These are phyloP conservation scores for Grammomys surdaster DNA, from an alignment of 2,113 vertebrate species.

Conservation along the genomic window DNA sequence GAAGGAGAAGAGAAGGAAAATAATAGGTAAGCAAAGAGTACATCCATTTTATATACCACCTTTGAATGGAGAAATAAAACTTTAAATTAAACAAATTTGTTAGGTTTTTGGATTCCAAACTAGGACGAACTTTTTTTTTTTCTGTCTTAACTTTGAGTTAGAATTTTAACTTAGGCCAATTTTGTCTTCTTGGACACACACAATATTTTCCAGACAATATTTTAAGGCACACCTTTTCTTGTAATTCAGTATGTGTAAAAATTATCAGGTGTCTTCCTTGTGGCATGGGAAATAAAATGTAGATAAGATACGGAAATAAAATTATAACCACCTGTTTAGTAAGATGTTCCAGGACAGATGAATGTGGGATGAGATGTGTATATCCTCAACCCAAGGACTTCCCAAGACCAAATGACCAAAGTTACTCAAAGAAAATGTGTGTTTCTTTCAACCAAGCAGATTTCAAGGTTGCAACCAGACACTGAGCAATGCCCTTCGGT, in stretches of 20 bases:
- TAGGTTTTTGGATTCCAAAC: constrained; percentile 67
- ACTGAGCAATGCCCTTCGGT: not conserved
- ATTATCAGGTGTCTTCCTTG: constrained; percentile 37
- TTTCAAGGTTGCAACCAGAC: not conserved
- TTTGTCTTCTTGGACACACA: constrained; percentile 48
- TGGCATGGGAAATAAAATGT: constrained; percentile 66
- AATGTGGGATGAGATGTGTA: not conserved
- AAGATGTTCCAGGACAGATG: constrained; percentile 44
- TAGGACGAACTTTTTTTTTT: constrained; percentile 51
- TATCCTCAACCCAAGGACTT: constrained; percentile 45
- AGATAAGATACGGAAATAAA: constrained; percentile 73
- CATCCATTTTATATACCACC: not conserved
- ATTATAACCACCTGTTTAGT: constrained; percentile 71
- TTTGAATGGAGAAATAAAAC: constrained; percentile 58
- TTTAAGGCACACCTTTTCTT: constrained; percentile 66
- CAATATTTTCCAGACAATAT: constrained; percentile 67
- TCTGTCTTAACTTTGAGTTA: constrained; percentile 33
- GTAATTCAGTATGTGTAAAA: constrained; percentile 57
- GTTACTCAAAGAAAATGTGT: constrained; percentile 6
- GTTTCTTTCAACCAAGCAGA: not conserved
- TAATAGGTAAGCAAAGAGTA: not conserved
- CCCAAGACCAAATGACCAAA: not conserved
- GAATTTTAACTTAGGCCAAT: constrained; percentile 65
- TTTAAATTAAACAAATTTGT: constrained; percentile 39
- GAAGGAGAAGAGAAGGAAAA: constrained; percentile 20